These are phyloP conservation scores for Tineola bisselliella DNA, from an alignment of 2,888 invertebrate genomes.

Conservation along the genomic window DNA sequence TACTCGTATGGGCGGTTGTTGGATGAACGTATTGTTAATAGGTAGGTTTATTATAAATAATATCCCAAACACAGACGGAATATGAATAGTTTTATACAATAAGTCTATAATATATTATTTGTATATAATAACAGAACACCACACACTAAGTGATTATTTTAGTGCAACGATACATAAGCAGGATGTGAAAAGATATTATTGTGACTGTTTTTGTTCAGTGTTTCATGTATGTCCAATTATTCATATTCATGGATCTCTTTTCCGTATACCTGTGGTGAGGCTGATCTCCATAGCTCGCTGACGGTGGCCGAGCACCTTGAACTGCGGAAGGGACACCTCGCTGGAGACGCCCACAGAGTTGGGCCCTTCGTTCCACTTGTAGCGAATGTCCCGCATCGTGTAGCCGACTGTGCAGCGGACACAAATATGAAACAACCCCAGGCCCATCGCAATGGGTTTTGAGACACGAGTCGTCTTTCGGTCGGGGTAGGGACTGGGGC, in stretches of 20 bases:
- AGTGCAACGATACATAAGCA: conserved; percentile 64
- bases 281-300: conserved; percentile 96
- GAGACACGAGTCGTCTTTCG: conserved; percentile 55
- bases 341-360: conserved; percentile 95
- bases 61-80: too few species aligned
- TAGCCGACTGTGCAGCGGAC: conserved; percentile 87
- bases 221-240: conserved; percentile 33
- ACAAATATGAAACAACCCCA: conserved; percentile 63
- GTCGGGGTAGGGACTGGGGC: conserved; percentile 53
- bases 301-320: conserved; percentile 96
- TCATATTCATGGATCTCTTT: conserved; percentile 19
- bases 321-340: conserved; percentile 96
- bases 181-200: conserved; percentile 60
- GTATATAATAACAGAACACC: not conserved
- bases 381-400: conserved; percentile 97
- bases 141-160: conserved; percentile 9
- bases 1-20: too few species aligned
- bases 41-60: too few species aligned
- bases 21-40: too few species aligned
- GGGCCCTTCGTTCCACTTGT: conserved; percentile 96
- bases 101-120: too few species aligned
- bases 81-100: too few species aligned
- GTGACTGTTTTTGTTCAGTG: conserved; percentile 57
- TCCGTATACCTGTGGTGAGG: conserved; percentile 89
- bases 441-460: conserved; percentile 68